Percentiles rank a stretch among this genome's conserved stretches.
Evolutionary conservation across 2,797 vertebrate species (phyloP).

Genomic region (Mormyrops attenuatus): DNA sequence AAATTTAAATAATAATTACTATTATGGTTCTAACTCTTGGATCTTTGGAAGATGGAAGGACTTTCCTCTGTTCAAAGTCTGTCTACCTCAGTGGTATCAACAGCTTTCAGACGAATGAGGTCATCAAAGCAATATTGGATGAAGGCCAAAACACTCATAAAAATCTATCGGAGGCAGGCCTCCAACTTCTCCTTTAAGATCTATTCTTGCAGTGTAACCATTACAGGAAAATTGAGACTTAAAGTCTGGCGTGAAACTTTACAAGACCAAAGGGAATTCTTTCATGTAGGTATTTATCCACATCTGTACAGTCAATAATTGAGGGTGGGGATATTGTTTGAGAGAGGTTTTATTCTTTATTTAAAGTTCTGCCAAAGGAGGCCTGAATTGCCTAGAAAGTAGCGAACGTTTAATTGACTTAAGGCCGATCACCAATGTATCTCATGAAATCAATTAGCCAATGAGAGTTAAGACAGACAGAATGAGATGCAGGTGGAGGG

Average conservation of each 20-base stretch:
- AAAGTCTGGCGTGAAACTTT: not conserved
- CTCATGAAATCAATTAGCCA: not conserved
- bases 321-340: not conserved
- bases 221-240: not conserved
- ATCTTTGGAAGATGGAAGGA: not conserved
- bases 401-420: not conserved
- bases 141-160: not conserved
- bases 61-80: not conserved
- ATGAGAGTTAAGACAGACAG: not conserved
- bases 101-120: not conserved
- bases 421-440: not conserved
- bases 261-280: not conserved
- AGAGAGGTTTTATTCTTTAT: not conserved
- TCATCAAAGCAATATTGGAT: not conserved
- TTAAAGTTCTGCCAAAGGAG: not conserved
- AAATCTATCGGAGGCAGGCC: not conserved
- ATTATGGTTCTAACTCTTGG: not conserved
- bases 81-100: not conserved
- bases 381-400: not conserved
- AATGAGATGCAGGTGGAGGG: constrained; percentile 10
- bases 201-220: not conserved
- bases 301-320: not conserved
- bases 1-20: not conserved
- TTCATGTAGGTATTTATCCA: constrained; percentile 2
- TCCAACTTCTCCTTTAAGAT: not conserved